Evolutionary conservation across 2,888 invertebrate species (phyloP).

Genomic region (Rhyacophila evoluta): DNA sequence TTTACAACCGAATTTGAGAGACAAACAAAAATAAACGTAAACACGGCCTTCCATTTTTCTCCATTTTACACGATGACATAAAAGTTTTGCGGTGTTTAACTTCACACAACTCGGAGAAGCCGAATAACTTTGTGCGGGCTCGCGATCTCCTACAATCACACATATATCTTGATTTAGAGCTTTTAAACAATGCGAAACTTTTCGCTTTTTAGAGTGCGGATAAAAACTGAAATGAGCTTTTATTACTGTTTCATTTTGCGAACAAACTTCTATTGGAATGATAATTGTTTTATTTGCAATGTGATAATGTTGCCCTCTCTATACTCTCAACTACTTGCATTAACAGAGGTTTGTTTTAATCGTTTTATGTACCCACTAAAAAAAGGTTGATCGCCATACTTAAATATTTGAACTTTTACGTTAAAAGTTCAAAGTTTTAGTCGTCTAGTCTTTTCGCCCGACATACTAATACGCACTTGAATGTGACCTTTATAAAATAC

Average conservation of each 20-base stretch:
- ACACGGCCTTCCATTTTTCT: slow-evolving; percentile 35
- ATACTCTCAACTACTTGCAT: too few species aligned
- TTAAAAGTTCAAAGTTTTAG: too few species aligned
- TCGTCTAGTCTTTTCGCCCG: too few species aligned
- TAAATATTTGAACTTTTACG: too few species aligned
- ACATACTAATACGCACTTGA: too few species aligned
- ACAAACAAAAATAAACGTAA: not conserved
- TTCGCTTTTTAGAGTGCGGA: slow-evolving; percentile 16
- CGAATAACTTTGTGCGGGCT: slow-evolving; percentile 27
- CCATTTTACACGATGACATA: slow-evolving; percentile 31
- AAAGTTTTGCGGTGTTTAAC: slow-evolving; percentile 42
- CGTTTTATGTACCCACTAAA: too few species aligned
- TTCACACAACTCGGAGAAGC: slow-evolving; percentile 31
- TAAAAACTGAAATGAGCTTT: slow-evolving; percentile 21
- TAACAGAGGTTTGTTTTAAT: too few species aligned
- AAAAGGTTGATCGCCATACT: too few species aligned
- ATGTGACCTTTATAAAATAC: too few species aligned
- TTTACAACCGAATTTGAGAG: not conserved
- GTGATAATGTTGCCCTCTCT: too few species aligned
- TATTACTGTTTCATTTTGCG: not conserved
- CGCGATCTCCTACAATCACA: slow-evolving; percentile 25
- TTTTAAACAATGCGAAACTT: slow-evolving; percentile 40
- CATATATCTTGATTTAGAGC: slow-evolving; percentile 45
- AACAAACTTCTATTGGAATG: not conserved
- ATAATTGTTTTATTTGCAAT: not conserved